Base-by-base conservation (phyloP, 2,113 vertebrate species). In the Strigops habroptila region DNA sequence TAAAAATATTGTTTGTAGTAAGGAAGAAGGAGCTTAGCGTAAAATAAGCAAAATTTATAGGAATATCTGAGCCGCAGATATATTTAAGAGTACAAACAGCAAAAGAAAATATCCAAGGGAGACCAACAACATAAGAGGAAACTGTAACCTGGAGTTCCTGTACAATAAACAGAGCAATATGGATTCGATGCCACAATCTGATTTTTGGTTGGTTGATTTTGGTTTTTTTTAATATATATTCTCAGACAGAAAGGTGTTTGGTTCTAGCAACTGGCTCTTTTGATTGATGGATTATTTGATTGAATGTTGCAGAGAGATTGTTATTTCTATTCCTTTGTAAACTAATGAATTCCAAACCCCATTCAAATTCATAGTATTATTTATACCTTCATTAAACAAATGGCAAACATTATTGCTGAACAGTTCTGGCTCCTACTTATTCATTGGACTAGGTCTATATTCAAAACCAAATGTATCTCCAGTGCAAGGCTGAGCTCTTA, bases 11-110 rank as follows among this genome's bases (percentile, higher is more conserved):
- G 19, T 76, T 93, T 57, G 41, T 69, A 64, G n/a, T 41, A 75
- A 86, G 46, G n/a, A 90, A 70, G 71, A 74, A 82, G 44, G 25
- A 53, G 14, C 8, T 94, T 81, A 55, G 76, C 71, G 81, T 59
- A 82, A 95, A 96, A 86, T 81, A 92, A 94, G 88, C 19, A 83
- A 95, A 94, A 69, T 82, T 76, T 91, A 87, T 78, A 79, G 41
- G 60, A 90, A 64, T 94, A 76, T 82, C 43, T 80, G 44, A 79
- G 52, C 31, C 91, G 46, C 62, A 89, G 41, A 22, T 73, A 91
- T 31, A 57, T 87, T 80, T 92, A 90, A 86, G 51, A 44, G 27
- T 44, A 88, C n/a, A 92, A 81, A n/a, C 22, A 82, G 43, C n/a
- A 94, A 35, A 59, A 94, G 55, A 90, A 91, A 96, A 67, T 87